Base-by-base conservation (phyloP, 2,888 invertebrate species). In the Thymelicus lineola region DNA sequence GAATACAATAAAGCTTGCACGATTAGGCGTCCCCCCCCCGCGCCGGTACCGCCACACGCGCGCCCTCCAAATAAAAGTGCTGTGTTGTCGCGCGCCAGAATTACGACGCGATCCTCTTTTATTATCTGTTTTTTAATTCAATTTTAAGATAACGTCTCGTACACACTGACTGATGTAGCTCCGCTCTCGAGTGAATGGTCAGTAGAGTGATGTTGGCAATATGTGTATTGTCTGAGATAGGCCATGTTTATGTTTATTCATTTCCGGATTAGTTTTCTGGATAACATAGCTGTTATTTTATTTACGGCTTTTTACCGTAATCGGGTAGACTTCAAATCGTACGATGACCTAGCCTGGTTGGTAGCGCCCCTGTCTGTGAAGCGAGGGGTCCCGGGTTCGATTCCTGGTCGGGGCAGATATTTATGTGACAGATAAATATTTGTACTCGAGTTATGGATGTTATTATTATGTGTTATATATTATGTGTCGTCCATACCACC, bases 41-140 rank as follows among this genome's bases (percentile, higher is more conserved):
- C 75, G 74, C 72, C 71, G 75, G 71, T 74, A 70, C 79, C 86
- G 84, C 86, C 88, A 87, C 90, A 89, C 90, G 86, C 89, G 87
- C 86, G 85, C 80, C 84, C 81, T 84, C 87, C 80, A 90, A 90
- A 91, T 89, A 92, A 93, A 93, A 91, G 88, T 88, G 90, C 86
- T 90, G 87, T 80, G 90, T 87, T 93, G 92, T 92, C 92, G 91
- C 92, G 84, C 90, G 92, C 87, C 90, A 90, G 92, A 92, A 89
- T 91, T 92, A 93, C 93, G 92, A 89, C 85, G 85, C 87, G 88
- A 88, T 86, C 86, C 86, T 86, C 86, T 91, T 92, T 91, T 92
- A 88, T 89, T 90, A 88, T 91, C 85, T 88, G 86, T 87, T 92
- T 92, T 92, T 93, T 88, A 90, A 91, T 93, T 92, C 90, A 89